Percentiles rank a stretch among this genome's conserved stretches.
Evolutionary conservation across 1,140 invertebrate genomes (phyloP).

Genomic region (Rhyacophila brunnea): DNA sequence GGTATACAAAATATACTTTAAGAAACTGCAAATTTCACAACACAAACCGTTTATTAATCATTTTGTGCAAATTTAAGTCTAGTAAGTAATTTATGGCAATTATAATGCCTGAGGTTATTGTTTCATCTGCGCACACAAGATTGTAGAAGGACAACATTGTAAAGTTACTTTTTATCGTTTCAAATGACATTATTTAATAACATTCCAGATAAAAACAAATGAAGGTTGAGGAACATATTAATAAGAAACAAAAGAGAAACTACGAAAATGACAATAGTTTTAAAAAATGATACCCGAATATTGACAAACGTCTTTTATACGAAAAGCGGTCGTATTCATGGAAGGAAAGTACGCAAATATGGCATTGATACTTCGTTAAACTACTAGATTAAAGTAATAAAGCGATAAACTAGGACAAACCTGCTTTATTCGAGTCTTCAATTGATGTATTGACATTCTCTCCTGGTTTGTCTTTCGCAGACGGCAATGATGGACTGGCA

Average conservation of each 20-base stretch:
- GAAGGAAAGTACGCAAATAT: not conserved
- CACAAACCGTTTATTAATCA: too few relatives aligned
- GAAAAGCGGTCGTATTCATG: not conserved
- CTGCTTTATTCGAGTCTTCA: conserved; percentile 14
- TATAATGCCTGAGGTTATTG: too few relatives aligned
- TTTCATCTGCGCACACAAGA: too few relatives aligned
- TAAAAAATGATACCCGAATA: not conserved
- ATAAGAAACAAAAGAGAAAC: not conserved
- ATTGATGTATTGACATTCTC: not conserved
- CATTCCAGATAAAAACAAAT: too few relatives aligned
- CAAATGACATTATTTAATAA: too few relatives aligned
- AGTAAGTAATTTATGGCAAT: too few relatives aligned
- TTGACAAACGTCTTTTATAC: not conserved
- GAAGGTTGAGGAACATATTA: too few relatives aligned
- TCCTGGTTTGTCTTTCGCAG: conserved; percentile 23
- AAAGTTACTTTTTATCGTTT: too few relatives aligned
- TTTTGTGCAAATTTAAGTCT: too few relatives aligned
- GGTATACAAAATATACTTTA: too few relatives aligned
- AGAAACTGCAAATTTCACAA: too few relatives aligned
- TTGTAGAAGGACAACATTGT: too few relatives aligned
- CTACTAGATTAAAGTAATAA: not conserved
- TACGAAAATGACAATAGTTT: not conserved
- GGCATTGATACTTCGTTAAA: not conserved
- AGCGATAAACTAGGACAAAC: conserved; percentile 8
- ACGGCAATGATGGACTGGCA: conserved; percentile 40